A percentile compares a stretch with the other conserved stretches of the same genome.
phyloP scores from a whole-genome alignment of 23 tunicate species.

The Styela plicata region DNA sequence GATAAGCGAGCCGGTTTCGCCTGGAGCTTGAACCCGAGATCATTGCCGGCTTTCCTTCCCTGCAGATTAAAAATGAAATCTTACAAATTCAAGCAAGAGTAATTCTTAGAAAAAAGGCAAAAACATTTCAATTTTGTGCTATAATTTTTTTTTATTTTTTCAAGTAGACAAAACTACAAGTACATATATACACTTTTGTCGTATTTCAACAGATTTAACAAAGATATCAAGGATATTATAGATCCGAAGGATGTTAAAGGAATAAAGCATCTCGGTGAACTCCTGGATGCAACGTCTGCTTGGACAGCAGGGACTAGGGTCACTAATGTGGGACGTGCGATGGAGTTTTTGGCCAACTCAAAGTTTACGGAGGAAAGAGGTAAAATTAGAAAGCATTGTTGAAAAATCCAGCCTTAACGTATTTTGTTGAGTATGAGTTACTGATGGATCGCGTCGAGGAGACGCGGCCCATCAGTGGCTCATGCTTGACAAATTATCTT shows the following conservation, averaged over 20 bases:
- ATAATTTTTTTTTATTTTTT: neutral
- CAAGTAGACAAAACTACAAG: too few species aligned
- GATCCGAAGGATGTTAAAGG: neutral
- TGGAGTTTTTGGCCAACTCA: neutral
- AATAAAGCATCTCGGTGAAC: neutral
- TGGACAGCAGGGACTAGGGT: neutral
- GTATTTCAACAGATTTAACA: constrained; percentile 14
- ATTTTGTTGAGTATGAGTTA: too few species aligned
- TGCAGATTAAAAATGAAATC: neutral
- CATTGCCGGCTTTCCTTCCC: neutral
- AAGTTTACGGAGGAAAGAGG: constrained; percentile 9
- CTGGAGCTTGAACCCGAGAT: too few species aligned
- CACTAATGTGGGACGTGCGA: constrained; percentile 7
- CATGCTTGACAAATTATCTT: too few species aligned
- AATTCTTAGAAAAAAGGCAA: too few species aligned
- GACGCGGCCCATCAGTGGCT: too few species aligned
- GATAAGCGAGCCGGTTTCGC: too few species aligned
- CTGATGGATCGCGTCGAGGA: too few species aligned
- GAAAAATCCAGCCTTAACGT: too few species aligned
- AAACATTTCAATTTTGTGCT: too few species aligned
- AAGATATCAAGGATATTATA: constrained; percentile 1
- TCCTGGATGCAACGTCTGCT: neutral
- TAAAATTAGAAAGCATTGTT: too few species aligned
- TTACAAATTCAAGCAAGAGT: too few species aligned
- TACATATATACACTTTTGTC: neutral